These are phyloP conservation scores for Branchinecta lynchi DNA, from an alignment of 1,140 invertebrate species.

Conservation along the genomic window DNA sequence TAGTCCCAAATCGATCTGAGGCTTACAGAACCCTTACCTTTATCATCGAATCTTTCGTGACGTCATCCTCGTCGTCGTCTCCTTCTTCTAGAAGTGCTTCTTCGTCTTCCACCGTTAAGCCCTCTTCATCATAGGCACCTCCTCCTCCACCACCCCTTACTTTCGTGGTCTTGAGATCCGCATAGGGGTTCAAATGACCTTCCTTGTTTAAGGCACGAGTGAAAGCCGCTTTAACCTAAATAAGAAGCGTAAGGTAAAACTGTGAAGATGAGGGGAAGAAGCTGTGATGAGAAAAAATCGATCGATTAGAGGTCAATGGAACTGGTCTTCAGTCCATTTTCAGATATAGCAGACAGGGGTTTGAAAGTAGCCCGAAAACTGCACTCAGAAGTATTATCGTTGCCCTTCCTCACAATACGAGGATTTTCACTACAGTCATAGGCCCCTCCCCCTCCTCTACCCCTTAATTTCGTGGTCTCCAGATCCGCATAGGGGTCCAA, in stretches of 20 bases:
- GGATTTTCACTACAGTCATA: too few relatives aligned
- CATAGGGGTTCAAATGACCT: conserved; percentile 49
- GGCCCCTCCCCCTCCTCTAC: conserved; percentile 26
- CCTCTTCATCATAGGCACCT: conserved; percentile 33
- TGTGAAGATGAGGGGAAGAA: too few relatives aligned
- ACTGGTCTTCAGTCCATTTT: too few relatives aligned
- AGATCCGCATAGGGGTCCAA: conserved; percentile 50
- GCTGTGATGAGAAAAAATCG: too few relatives aligned
- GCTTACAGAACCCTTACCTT: conserved; percentile 39
- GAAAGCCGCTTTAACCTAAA: conserved; percentile 72
- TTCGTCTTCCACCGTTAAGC: conserved; percentile 34
- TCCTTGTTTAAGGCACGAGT: conserved; percentile 83
- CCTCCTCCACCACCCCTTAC: conserved; percentile 28
- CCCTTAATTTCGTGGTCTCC: conserved; percentile 36
- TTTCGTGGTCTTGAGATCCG: conserved; percentile 39
- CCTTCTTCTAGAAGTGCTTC: conserved; percentile 29
- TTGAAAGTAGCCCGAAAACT: too few relatives aligned
- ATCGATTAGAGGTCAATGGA: too few relatives aligned
- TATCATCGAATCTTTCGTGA: conserved; percentile 58
- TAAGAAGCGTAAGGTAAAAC: too few relatives aligned
- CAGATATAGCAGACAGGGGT: too few relatives aligned
- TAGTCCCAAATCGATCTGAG: too few relatives aligned
- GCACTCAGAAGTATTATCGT: too few relatives aligned
- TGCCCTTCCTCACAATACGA: too few relatives aligned
- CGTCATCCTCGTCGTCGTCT: conserved; percentile 43